A percentile compares a stretch with the other conserved stretches of the same genome.
These are phyloP conservation scores for Athetis lepigone DNA, from an alignment of 2,888 invertebrate genomes.

Conservation along the genomic window DNA sequence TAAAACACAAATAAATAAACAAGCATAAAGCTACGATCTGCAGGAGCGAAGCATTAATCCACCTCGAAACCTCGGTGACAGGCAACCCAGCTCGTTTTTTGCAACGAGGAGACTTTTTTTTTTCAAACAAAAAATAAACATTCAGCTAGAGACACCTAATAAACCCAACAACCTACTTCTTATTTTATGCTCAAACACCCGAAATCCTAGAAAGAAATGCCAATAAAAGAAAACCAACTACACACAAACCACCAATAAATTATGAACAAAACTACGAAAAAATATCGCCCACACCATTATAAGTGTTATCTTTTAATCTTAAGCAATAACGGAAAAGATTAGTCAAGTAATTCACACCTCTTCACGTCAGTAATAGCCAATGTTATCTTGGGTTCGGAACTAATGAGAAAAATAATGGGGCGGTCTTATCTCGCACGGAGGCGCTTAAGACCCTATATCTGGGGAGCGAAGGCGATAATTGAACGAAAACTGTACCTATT, in stretches of 20 bases:
- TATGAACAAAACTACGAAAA: conserved; percentile 48
- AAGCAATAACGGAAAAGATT: conserved; percentile 69
- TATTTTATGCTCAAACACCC: not conserved
- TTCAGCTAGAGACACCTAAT: too few relatives aligned
- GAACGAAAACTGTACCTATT: conserved; percentile 58
- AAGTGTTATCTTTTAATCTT: conserved; percentile 69
- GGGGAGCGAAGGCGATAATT: conserved; percentile 53
- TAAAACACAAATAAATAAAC: too few relatives aligned
- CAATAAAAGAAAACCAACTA: not conserved
- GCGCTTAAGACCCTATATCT: conserved; percentile 63
- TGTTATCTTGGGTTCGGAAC: conserved; percentile 63
- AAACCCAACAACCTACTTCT: too few relatives aligned
- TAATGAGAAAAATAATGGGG: conserved; percentile 68
- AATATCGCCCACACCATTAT: conserved; percentile 56
- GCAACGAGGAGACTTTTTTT: too few relatives aligned
- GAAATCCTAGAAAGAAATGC: not conserved
- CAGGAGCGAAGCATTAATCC: too few relatives aligned
- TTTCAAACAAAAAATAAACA: too few relatives aligned
- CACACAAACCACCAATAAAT: conserved; percentile 32
- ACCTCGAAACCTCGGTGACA: too few relatives aligned
- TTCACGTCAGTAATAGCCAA: conserved; percentile 57
- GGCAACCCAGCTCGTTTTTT: too few relatives aligned
- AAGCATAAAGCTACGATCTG: too few relatives aligned
- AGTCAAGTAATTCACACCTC: conserved; percentile 68
- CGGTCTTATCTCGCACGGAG: conserved; percentile 59